Base-by-base conservation (phyloP, 2,113 vertebrate genomes). In the Sula dactylatra region DNA sequence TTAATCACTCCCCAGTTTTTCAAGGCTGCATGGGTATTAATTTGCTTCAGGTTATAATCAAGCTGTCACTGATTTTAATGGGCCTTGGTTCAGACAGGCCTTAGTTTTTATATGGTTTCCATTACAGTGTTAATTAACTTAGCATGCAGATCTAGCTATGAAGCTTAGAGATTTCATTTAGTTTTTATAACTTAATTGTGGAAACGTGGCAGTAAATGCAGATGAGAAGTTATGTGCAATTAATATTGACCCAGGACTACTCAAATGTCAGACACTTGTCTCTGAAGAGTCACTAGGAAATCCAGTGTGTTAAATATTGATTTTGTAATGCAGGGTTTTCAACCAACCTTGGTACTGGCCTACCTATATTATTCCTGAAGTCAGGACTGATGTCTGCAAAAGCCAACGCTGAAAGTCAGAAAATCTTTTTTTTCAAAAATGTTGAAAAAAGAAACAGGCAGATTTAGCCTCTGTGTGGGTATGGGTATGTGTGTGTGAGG, bases 61-160 rank as follows among this genome's bases (percentile, higher is more conserved):
- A 96, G 65, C 69, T 88, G 82, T 95, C 92, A 85, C 66, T 93
- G 85, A 79, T 72, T 92, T 94, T 82, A 95, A 96, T 85, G 40
- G 77, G n/a, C 36, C 66, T 91, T 77, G 73, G 88, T 77, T 94
- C 77, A 96, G 73, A 61, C 40, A 92, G 56, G 56, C n/a, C 54
- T 64, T 59, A 71, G 76, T 65, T 93, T 95, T 90, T 69, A 22
- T 81, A 66, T 36, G 80, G 80, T 74, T 95, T 92, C 54, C 56
- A 34, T 97, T 96, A 74, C 89, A 76, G 40, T 80, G 77, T 92
- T 97, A 96, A 94, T 95, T 94, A 89, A 82, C 66, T 95, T 94
- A 84, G 82, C 77, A 85, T 89, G 77, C 78, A 90, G 86, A 94
- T 96, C 81, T 88, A 94, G 45, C 31, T 85, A 44, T 52, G 81